Conservation (phyloP, 2,797 vertebrate species). For the Trichosurus vulpecula region DNA sequence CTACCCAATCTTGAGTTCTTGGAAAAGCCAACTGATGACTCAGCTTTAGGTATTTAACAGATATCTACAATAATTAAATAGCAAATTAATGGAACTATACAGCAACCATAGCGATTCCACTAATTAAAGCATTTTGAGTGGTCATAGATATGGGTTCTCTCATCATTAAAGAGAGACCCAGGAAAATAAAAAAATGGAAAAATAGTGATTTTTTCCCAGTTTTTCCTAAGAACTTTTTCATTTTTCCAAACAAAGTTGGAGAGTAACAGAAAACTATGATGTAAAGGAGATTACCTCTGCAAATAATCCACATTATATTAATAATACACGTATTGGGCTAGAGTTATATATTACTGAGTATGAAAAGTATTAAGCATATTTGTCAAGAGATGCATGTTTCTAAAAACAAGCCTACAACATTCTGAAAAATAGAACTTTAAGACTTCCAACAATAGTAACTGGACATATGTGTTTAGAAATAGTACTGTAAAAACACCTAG, state of each 20-base stretch:
- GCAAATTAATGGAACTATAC: background rate
- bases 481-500: background rate
- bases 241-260: slow-evolving; percentile 13
- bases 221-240: background rate
- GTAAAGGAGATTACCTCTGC: background rate
- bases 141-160: background rate
- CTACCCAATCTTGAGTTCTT: slow-evolving; percentile 9
- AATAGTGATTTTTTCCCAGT: background rate
- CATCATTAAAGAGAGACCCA: slow-evolving; percentile 4
- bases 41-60: background rate
- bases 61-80: background rate
- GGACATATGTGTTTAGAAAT: background rate
- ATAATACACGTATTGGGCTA: background rate
- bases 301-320: background rate
- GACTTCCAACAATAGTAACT: background rate
- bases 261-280: slow-evolving; percentile 1
- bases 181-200: background rate
- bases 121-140: slow-evolving; percentile 16
- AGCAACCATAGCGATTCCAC: background rate
- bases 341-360: background rate
- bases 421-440: slow-evolving; percentile 20
- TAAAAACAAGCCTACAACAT: background rate
- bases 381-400: background rate
- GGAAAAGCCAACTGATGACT: background rate
- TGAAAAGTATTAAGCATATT: background rate